Evolutionary conservation across 2,113 vertebrate species (phyloP).

Genomic region (Pampusana beccarii): DNA sequence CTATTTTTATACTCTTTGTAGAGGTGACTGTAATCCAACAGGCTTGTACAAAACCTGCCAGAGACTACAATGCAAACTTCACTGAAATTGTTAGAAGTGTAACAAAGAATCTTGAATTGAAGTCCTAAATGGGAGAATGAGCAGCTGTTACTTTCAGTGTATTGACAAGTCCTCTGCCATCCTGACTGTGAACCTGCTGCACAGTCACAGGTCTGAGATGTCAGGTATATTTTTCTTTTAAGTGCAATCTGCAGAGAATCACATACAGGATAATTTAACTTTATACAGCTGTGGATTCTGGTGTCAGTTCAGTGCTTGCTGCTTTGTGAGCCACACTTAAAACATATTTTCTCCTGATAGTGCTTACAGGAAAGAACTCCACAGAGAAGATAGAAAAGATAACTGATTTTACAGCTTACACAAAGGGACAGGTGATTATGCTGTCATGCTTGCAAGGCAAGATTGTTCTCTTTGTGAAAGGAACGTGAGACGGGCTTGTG

Average conservation of each 20-base stretch:
- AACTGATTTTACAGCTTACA: neutral
- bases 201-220: neutral
- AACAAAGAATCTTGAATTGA: neutral
- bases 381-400: neutral
- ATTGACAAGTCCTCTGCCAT: neutral
- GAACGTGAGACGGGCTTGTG: neutral
- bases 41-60: conserved; percentile 7
- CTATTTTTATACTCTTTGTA: neutral
- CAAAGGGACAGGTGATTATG: neutral
- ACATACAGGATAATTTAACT: neutral
- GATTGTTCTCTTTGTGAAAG: neutral
- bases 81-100: neutral
- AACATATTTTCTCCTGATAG: neutral
- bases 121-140: neutral
- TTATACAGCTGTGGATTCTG: neutral
- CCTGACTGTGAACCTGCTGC: neutral
- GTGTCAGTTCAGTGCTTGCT: neutral
- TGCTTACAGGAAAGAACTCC: neutral
- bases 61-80: neutral
- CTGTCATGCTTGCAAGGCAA: neutral
- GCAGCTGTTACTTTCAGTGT: neutral
- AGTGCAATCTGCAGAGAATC: neutral
- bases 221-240: neutral
- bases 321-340: neutral
- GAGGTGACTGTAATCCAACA: neutral